Evolutionary conservation across 2,888 invertebrate species (phyloP).

Genomic region (Dolomedes plantarius): DNA sequence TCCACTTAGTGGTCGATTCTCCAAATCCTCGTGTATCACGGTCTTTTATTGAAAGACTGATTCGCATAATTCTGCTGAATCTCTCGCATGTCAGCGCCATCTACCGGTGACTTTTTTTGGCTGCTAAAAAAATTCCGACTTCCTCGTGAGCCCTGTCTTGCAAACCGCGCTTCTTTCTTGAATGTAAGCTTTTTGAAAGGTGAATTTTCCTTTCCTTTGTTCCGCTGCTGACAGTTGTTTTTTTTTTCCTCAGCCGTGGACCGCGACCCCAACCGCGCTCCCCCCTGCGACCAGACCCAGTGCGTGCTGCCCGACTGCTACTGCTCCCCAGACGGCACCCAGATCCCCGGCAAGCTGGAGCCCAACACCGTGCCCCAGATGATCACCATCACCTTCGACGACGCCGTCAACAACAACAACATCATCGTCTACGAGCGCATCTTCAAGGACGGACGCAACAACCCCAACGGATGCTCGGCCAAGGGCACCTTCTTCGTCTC

Average conservation of each 20-base stretch:
- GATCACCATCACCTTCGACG: slow-evolving; percentile 76
- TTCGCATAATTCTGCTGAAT: no score
- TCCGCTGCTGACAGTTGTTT: no score
- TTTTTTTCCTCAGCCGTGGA: slow-evolving; percentile 74
- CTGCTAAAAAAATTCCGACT: no score
- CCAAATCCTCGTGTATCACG: no score
- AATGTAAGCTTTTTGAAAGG: no score
- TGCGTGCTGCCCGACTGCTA: slow-evolving; percentile 76
- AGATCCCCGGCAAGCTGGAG: slow-evolving; percentile 75
- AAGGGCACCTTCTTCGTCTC: slow-evolving; percentile 76
- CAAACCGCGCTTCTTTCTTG: no score
- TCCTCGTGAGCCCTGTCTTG: no score
- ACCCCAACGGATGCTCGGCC: slow-evolving; percentile 76
- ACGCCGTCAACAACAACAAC: slow-evolving; percentile 76
- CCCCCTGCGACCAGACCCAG: slow-evolving; percentile 75
- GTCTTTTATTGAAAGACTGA: no score
- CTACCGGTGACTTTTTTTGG: no score
- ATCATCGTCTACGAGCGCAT: slow-evolving; percentile 76
- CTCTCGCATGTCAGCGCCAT: no score
- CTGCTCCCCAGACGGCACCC: slow-evolving; percentile 76
- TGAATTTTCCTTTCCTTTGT: no score
- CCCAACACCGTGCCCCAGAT: slow-evolving; percentile 76
- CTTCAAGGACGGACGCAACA: slow-evolving; percentile 75
- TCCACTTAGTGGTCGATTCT: no score
- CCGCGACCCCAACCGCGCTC: slow-evolving; percentile 76